Percentiles rank a stretch among this genome's conserved stretches.
These are phyloP conservation scores for Rhopalosiphum nymphaeae DNA, from an alignment of 2,888 invertebrate genomes.

Conservation along the genomic window DNA sequence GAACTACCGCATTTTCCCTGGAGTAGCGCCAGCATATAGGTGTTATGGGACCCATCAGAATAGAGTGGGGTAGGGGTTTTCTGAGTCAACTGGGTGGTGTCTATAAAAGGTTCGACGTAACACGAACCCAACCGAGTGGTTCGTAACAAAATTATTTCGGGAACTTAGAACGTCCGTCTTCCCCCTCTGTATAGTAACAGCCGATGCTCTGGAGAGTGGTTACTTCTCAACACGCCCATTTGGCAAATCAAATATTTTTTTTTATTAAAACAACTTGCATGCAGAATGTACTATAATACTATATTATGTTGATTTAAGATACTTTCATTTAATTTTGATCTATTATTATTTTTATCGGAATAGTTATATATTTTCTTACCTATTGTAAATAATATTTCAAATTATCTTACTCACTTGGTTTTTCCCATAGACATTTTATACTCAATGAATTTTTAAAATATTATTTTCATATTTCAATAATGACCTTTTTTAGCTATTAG, in stretches of 20 bases:
- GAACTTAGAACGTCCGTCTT: slow-evolving; percentile 40
- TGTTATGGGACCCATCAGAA: slow-evolving; percentile 32
- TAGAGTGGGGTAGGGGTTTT: slow-evolving; percentile 45
- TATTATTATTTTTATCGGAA: background rate
- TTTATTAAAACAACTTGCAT: slow-evolving; percentile 41
- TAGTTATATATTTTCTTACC: background rate
- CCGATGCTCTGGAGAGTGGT: slow-evolving; percentile 44
- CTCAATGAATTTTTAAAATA: background rate
- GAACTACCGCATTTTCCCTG: slow-evolving; percentile 28
- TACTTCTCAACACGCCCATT: slow-evolving; percentile 48
- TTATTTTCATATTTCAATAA: background rate
- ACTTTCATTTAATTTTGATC: background rate
- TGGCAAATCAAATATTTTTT: slow-evolving; percentile 46
- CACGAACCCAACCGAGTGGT: slow-evolving; percentile 63
- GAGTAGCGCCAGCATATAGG: slow-evolving; percentile 59
- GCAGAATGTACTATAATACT: background rate
- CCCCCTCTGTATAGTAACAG: background rate
- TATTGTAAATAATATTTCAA: background rate
- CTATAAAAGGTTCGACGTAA: slow-evolving; percentile 65
- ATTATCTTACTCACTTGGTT: background rate
- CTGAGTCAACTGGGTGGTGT: slow-evolving; percentile 52
- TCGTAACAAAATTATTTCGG: slow-evolving; percentile 59
- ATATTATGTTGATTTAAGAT: background rate
- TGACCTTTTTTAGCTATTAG: background rate
- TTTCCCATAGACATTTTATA: background rate